Base-by-base conservation (phyloP, 2,113 vertebrate genomes). In the Origma solitaria region DNA sequence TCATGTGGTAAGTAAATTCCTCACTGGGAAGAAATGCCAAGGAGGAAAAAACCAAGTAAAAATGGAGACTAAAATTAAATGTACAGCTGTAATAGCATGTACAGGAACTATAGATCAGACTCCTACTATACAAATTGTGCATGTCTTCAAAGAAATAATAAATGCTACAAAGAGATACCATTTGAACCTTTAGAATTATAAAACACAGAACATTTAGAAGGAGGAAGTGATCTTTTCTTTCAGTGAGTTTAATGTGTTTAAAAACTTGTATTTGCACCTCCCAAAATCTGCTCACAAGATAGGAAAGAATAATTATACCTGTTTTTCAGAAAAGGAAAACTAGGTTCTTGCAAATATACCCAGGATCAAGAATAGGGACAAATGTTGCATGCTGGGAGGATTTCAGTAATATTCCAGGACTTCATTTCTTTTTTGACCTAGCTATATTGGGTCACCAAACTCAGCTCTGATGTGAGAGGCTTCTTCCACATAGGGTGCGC, bases 361-460 rank as follows among this genome's bases (percentile, higher is more conserved):
- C 38, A 70, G 71, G 71, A 93, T 81, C 69, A 94, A 38, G 77
- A 92, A 82, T 33, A 88, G 15, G 71, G 45, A 90, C 64, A 75
- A 91, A 73, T 62, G 33, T 66, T 88, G 92, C 90, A 90, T 93
- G 82, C 92, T 90, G 95, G 76, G 94, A 96, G 51, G 44, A 90
- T 83, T 96, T 86, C 60, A 88, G 79, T 94, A 75, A 81, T 88
- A 88, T 96, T 95, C 82, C 86, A 90, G 78, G 91, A 82, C 87
- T 95, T 96, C 86, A 77, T 94, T 96, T 86, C 87, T 92, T 80
- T 50, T 77, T 44, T 95, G 94, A 97, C 94, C 93, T 69, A 85
- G 56, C 56, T 82, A 73, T 92, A 78, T 83, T 95, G 82, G 94
- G 94, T 96, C 96, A 95, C 58, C 66, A 96, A 91, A 95, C 71